These are phyloP conservation scores for Eumaeus atala DNA, from an alignment of 1,140 invertebrate species.

Conservation along the genomic window DNA sequence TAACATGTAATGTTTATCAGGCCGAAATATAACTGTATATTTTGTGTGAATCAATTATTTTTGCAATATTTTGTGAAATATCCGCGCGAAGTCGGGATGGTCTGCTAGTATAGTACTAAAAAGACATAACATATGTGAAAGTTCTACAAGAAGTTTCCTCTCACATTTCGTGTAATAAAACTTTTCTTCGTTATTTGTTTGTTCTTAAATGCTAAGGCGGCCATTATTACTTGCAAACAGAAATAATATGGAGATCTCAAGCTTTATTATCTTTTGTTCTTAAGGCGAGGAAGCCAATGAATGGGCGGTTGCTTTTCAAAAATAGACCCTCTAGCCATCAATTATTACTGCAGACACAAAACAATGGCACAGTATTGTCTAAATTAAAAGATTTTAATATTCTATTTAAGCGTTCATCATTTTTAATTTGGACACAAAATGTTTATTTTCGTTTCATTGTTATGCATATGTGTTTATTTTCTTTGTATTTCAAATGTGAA, in stretches of 20 bases:
- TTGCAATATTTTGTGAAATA: too few species aligned
- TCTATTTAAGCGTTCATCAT: conserved; percentile 3
- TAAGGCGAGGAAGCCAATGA: conserved; percentile 13
- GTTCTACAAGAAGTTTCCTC: too few species aligned
- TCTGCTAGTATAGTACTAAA: too few species aligned
- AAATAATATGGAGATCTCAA: conserved; percentile 14
- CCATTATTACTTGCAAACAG: conserved; percentile 9
- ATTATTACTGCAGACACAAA: conserved; percentile 13
- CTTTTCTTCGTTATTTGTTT: conserved; percentile 13
- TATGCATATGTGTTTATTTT: too few species aligned
- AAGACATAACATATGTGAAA: too few species aligned
- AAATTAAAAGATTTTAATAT: conserved; percentile 13
- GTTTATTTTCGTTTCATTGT: too few species aligned
- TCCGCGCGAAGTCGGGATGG: too few species aligned
- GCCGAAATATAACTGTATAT: too few species aligned
- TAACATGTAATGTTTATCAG: too few species aligned
- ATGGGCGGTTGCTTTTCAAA: conserved; percentile 11
- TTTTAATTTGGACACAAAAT: neutral
- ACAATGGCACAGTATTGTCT: conserved; percentile 11
- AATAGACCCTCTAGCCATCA: conserved; percentile 15
- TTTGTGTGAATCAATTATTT: too few species aligned
- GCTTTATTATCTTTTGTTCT: conserved; percentile 7
- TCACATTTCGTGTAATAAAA: neutral
- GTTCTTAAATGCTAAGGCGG: conserved; percentile 6
- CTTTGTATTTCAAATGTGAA: too few species aligned